Evolutionary conservation across 2,888 invertebrate genomes (phyloP), one percentile per base, ranked within the genome.

Genomic region (Clostera curtula): DNA sequence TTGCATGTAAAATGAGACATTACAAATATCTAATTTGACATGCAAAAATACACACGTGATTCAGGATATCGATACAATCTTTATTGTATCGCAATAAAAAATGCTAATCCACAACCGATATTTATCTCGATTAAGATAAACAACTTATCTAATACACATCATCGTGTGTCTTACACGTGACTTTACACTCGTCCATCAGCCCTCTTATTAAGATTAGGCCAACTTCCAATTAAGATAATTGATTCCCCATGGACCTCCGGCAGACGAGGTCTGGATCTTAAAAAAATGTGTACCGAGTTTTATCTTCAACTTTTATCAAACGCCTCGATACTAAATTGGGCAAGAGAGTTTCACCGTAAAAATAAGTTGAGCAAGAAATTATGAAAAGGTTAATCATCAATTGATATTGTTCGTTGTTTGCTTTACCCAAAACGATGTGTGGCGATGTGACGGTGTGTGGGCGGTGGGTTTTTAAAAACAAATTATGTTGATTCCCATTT

Each of bases 181-280:
- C 46, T 51, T 56, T 60, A 65, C 66, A 53, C 52, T 46, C 47
- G 55, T 60, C 43, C 68, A 70, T 69, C 68, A 47, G 49, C 38
- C 47, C 49, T 37, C 58, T 56, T 72, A 71, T 73, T 70, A 67
- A 74, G 73, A 74, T 79, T 73, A 75, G 68, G 49, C 58, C 55
- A 66, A 49, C 49, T 60, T 53, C 74, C 79, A 79, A 80, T 80
- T 79, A 80, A 76, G 70, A 70, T 75, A 80, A 82, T 79, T 76
- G 76, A 79, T 70, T 76, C 57, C 46, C 52, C 51, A 36, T 48
- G 49, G 70, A 66, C 74, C 71, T 64, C 66, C 62, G 56, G 52
- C 55, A 42, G 39, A 34, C 38, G 57, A 56, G 58, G 57, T 44
- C 56, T 56, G 55, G 54, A 49, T 37, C 30, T 44, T 59, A 57